Conservation (phyloP, 2,888 invertebrate genomes). For the Pollenia labialis region DNA sequence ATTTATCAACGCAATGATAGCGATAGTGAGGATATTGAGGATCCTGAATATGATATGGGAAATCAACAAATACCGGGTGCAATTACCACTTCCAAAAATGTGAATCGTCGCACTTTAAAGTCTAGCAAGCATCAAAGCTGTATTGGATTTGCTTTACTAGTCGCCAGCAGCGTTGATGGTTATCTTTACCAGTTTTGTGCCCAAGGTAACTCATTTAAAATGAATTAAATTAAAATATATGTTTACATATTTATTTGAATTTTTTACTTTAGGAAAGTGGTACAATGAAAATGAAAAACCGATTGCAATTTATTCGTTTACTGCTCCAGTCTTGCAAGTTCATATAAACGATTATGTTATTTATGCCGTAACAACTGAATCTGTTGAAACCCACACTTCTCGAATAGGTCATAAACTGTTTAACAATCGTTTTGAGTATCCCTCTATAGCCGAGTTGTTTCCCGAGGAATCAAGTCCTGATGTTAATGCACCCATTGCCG, state of each 20-base stretch:
- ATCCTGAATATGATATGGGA: slow-evolving; percentile 81
- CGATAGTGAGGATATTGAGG: slow-evolving; percentile 75
- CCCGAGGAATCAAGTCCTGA: slow-evolving; percentile 83
- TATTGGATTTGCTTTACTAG: slow-evolving; percentile 84
- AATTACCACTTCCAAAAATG: slow-evolving; percentile 78
- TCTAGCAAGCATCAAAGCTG: slow-evolving; percentile 86
- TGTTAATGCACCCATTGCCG: slow-evolving; percentile 81
- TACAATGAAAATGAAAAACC: slow-evolving; percentile 85
- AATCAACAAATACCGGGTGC: slow-evolving; percentile 81
- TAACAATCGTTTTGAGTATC: slow-evolving; percentile 84
- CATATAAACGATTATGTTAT: slow-evolving; percentile 88
- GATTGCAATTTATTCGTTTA: slow-evolving; percentile 89
- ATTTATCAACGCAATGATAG: slow-evolving; percentile 81
- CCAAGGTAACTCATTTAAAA: slow-evolving; percentile 78
- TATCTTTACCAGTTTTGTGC: slow-evolving; percentile 89
- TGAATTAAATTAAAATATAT: neutral
- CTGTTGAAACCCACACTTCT: slow-evolving; percentile 90
- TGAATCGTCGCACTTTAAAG: slow-evolving; percentile 83
- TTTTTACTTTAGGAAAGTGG: slow-evolving; percentile 81
- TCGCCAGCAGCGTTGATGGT: slow-evolving; percentile 87
- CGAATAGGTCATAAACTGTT: slow-evolving; percentile 87
- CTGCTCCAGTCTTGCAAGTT: slow-evolving; percentile 88
- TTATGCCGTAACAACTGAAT: slow-evolving; percentile 90
- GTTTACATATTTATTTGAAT: neutral
- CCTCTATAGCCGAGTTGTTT: slow-evolving; percentile 80